Evolutionary conservation across 2,113 vertebrate species (phyloP), one percentile per base, ranked within the genome.

Genomic region (Casuarius casuarius): DNA sequence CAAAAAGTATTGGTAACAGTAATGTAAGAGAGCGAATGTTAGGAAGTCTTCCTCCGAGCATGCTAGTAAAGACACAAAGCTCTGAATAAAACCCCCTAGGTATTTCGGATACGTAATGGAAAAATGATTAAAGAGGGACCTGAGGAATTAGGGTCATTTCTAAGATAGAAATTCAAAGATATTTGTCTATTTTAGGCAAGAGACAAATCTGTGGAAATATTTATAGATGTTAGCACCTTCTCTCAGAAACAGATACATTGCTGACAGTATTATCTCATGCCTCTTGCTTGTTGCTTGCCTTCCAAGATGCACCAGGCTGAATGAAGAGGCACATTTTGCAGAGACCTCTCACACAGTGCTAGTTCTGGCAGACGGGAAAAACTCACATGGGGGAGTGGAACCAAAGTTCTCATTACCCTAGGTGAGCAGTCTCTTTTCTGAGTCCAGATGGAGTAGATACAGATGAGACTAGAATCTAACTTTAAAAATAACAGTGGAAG

Each of bases 351-450:
- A 62, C 94, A 97, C 16, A 4, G 96, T 97, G 98, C 52, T 44
- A 71, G 4, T 93, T 6, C n/a, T 68, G 72, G 2, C 2, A 0
- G 0, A 71, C 85, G 62, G 89, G 35, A 7, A 33, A 95, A 93
- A 66, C 8, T 92, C 25, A 49, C 25, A 4, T 97, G 96, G 94
- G 98, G 95, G 54, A 94, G 46, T n/a, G 97, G 98, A 75, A 98
- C 97, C 38, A 84, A 79, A 74, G 92, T 97, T 7, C 5, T 94
- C 10, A 12, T 98, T 73, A 56, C 4, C 31, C 77, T 95, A 93
- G 96, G 97, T 97, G 94, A 97, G 95, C 68, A 92, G 29, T n/a
- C 38, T 78, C 83, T 31, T 76, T 17, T 56, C 7, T 35, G 49
- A 14, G 5, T 51, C 56, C 4, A 7, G 25, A 1, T 5, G 29